phyloP scores from a whole-genome alignment of 2,797 vertebrate genomes.

The Sarcophilus harrisii region DNA sequence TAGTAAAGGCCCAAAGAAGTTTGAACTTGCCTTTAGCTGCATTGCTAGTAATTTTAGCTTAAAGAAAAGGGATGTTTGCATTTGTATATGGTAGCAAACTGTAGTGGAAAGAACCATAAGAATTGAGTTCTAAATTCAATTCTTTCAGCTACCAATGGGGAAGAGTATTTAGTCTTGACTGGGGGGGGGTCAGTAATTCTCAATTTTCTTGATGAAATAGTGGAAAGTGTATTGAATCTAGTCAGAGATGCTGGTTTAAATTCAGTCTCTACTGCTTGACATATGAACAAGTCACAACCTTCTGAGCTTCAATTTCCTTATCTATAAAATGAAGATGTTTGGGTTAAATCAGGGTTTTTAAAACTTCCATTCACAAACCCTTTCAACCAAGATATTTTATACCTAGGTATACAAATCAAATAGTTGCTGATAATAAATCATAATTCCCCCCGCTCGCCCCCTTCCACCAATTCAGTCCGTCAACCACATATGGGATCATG shows the following conservation, averaged over 20 bases:
- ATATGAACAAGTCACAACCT: background rate
- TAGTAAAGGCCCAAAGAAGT: background rate
- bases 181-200: background rate
- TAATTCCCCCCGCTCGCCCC: too few species aligned
- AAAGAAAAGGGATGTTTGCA: background rate
- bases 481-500: too few species aligned
- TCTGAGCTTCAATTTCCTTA: background rate
- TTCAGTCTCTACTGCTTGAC: background rate
- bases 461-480: too few species aligned
- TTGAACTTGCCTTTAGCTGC: background rate
- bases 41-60: background rate
- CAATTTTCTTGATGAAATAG: background rate
- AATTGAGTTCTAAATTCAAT: background rate
- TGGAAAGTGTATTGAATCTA: background rate
- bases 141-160: background rate
- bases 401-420: too few species aligned
- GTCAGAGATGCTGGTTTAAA: background rate
- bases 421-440: too few species aligned
- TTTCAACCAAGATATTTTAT: too few species aligned
- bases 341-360: too few species aligned
- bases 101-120: background rate
- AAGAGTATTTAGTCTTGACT: background rate
- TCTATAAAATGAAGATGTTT: background rate
- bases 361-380: too few species aligned
- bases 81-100: background rate